A percentile compares a stretch with the other conserved stretches of the same genome.
phyloP scores from a whole-genome alignment of 2,888 invertebrate genomes.

The Drosophila antonietae region DNA sequence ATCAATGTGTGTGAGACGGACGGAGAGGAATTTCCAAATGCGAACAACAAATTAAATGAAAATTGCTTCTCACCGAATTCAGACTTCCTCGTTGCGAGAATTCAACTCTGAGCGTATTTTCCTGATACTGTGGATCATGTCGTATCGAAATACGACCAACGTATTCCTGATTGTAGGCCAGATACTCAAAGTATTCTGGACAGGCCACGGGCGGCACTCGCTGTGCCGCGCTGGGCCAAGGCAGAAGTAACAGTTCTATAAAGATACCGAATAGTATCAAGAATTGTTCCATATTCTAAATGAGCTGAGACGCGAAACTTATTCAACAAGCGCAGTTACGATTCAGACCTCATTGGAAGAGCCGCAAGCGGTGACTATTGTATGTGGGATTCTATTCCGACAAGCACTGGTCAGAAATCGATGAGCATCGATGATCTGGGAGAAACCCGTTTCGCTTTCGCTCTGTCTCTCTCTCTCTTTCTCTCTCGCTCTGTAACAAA shows the following conservation, averaged over 20 bases:
- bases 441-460: constrained; percentile 6
- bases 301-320: constrained; percentile 3
- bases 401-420: constrained; percentile 16
- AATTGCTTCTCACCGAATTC: constrained; percentile 57
- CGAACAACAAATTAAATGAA: background rate
- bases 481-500: background rate
- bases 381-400: background rate
- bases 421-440: constrained; percentile 16
- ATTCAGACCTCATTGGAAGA: constrained; percentile 44
- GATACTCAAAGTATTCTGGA: constrained; percentile 70
- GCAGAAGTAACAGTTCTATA: constrained; percentile 22
- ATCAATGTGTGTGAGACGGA: background rate
- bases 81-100: constrained; percentile 67
- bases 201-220: constrained; percentile 66
- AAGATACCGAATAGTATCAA: constrained; percentile 17
- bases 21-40: background rate
- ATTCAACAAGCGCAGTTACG: constrained; percentile 15
- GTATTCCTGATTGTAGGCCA: constrained; percentile 38
- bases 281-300: constrained; percentile 44
- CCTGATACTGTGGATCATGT: constrained; percentile 33
- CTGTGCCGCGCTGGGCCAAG: constrained; percentile 21
- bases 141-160: constrained; percentile 66
- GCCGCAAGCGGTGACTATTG: constrained; percentile 47
- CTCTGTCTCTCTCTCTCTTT: background rate
- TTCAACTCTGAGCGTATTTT: constrained; percentile 54